Percentiles rank a stretch among this genome's conserved stretches.
Conservation (phyloP, 2,113 vertebrate genomes). For the Eupsittula cactorum region DNA sequence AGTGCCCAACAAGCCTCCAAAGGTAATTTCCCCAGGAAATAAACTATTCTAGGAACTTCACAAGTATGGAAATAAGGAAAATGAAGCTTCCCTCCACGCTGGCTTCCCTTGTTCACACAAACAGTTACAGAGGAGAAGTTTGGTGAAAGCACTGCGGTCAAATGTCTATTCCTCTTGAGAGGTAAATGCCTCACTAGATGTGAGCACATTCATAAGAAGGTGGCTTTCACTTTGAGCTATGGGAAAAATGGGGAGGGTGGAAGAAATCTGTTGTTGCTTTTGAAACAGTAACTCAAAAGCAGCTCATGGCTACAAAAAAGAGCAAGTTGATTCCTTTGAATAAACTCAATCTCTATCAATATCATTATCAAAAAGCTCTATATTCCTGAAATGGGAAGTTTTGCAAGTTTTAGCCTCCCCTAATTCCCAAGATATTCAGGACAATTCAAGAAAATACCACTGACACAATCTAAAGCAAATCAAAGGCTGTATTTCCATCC, state of each 20-base stretch:
- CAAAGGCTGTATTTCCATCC: neutral
- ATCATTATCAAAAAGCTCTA: neutral
- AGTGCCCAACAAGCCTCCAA: neutral
- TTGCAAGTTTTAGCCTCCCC: neutral
- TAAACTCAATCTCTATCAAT: neutral
- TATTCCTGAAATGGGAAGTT: neutral
- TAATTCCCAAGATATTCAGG: neutral
- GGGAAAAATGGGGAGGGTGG: rapidly evolving
- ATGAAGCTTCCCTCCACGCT: neutral
- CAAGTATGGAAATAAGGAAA: neutral
- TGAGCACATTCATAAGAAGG: neutral
- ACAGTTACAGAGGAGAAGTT: neutral
- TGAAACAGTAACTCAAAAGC: neutral
- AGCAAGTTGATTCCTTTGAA: neutral
- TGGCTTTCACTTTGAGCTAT: neutral
- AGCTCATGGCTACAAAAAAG: neutral
- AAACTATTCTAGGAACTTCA: neutral
- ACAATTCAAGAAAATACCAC: neutral
- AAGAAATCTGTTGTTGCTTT: neutral
- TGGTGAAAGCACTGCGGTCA: neutral
- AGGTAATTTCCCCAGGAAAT: neutral
- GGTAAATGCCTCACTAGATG: neutral
- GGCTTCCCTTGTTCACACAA: neutral
- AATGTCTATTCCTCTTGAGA: neutral
- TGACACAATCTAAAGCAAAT: neutral